These are phyloP conservation scores for Drosophila hawaiiensis DNA, from an alignment of 2,888 invertebrate genomes.

Conservation along the genomic window DNA sequence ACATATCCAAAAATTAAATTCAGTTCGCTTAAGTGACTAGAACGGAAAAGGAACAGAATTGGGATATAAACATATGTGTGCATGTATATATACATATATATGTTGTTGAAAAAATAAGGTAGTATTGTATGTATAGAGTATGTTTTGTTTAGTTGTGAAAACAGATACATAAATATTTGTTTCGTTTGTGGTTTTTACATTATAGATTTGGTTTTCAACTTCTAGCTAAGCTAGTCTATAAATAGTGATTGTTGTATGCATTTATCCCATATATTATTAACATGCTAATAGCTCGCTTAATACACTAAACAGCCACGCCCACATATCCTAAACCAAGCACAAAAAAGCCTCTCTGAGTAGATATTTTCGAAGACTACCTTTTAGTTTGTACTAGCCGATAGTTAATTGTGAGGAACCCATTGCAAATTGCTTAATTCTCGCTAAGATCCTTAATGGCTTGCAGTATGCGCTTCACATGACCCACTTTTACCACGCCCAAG, in stretches of 20 bases:
- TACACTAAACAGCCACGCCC: conserved; percentile 41
- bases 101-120: conserved; percentile 31
- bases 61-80: conserved; percentile 1
- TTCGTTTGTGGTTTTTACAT: conserved; percentile 12
- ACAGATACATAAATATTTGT: conserved; percentile 28
- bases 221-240: conserved; percentile 76
- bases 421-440: conserved; percentile 75
- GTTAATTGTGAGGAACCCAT: conserved; percentile 40
- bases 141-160: conserved; percentile 10
- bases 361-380: conserved; percentile 49
- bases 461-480: conserved; percentile 97
- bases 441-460: conserved; percentile 94
- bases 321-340: conserved; percentile 21
- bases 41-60: conserved; percentile 27
- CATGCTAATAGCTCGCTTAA: conserved; percentile 44
- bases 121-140: conserved; percentile 27
- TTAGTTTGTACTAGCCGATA: conserved; percentile 56
- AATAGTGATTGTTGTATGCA: conserved; percentile 80
- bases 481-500: conserved; percentile 96
- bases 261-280: conserved; percentile 49
- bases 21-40: conserved; percentile 45
- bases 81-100: not conserved
- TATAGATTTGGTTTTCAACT: conserved; percentile 13
- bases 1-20: conserved; percentile 55
- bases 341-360: conserved; percentile 43